Percentiles rank a stretch among this genome's conserved stretches.
phyloP scores from a whole-genome alignment of 2,113 vertebrate species.

The Cyanocitta stelleri region DNA sequence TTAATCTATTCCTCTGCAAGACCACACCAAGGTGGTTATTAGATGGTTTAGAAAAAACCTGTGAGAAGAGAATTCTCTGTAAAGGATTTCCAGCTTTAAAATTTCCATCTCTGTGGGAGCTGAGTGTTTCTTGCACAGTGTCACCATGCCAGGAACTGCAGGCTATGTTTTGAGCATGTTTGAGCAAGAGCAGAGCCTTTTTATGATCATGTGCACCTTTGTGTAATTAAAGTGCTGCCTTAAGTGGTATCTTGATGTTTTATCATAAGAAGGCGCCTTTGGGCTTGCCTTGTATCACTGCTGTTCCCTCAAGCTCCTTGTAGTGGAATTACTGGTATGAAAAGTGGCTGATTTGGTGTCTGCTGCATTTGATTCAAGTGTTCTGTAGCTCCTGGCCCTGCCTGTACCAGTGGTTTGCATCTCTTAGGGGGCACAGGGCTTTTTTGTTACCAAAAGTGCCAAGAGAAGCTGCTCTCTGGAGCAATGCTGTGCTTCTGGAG shows the following conservation, averaged over 20 bases:
- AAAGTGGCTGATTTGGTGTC: not conserved
- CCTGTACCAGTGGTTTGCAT: not conserved
- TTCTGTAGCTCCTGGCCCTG: not conserved
- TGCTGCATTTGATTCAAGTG: not conserved
- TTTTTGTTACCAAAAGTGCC: not conserved
- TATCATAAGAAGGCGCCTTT: conserved; percentile 1
- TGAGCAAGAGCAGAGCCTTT: conserved; percentile 16
- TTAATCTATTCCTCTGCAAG: not conserved
- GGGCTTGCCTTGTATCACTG: not conserved
- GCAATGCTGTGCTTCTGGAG: not conserved
- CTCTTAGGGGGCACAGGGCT: not conserved
- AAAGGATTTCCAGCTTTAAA: not conserved
- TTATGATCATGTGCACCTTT: not conserved
- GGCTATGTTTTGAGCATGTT: conserved; percentile 22
- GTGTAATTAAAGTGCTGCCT: conserved; percentile 21
- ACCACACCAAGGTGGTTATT: not conserved
- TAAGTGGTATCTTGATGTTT: not conserved
- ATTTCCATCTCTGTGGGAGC: not conserved
- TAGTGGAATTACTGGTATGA: not conserved
- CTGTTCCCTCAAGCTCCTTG: not conserved
- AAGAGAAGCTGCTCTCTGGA: not conserved
- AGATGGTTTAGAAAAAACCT: not conserved
- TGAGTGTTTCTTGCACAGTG: not conserved
- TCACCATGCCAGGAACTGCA: not conserved
- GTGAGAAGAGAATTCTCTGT: not conserved